phyloP scores from a whole-genome alignment of 2,888 invertebrate genomes.

The Eupithecia centaureata region DNA sequence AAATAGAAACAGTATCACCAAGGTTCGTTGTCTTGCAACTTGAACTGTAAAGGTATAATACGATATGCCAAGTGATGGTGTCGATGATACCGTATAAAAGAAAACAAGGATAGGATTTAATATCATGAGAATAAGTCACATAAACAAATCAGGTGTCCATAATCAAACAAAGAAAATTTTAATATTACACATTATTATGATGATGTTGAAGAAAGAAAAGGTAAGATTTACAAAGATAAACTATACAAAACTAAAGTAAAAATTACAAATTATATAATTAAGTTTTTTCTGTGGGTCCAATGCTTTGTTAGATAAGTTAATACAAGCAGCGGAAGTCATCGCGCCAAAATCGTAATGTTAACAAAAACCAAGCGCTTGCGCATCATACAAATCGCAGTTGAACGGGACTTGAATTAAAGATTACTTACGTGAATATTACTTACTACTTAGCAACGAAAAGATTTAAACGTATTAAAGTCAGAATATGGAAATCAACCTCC shows the following conservation, averaged over 20 bases:
- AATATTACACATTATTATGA: too few species aligned
- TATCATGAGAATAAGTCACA: background rate
- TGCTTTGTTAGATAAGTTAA: constrained; percentile 8
- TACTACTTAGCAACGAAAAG: too few species aligned
- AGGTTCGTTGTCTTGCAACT: constrained; percentile 38
- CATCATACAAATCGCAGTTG: constrained; percentile 23
- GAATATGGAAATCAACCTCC: background rate
- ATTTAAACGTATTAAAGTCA: background rate
- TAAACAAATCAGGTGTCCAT: background rate
- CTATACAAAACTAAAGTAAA: background rate
- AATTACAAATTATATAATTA: background rate
- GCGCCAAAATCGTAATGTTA: constrained; percentile 30
- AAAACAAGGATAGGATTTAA: background rate
- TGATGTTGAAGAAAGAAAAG: background rate
- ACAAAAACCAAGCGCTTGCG: constrained; percentile 16
- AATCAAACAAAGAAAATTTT: too few species aligned
- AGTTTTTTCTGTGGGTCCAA: background rate
- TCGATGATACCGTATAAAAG: background rate
- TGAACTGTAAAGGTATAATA: constrained; percentile 24
- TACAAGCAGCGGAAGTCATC: constrained; percentile 26
- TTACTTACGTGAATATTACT: too few species aligned
- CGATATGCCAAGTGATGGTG: background rate
- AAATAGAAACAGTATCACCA: constrained; percentile 35
- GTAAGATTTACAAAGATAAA: too few species aligned
- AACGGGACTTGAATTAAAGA: constrained; percentile 27